Evolutionary conservation across 35 echinoderm and acorn worm species (phyloP).

Genomic region (Stichopus chloronotus): DNA sequence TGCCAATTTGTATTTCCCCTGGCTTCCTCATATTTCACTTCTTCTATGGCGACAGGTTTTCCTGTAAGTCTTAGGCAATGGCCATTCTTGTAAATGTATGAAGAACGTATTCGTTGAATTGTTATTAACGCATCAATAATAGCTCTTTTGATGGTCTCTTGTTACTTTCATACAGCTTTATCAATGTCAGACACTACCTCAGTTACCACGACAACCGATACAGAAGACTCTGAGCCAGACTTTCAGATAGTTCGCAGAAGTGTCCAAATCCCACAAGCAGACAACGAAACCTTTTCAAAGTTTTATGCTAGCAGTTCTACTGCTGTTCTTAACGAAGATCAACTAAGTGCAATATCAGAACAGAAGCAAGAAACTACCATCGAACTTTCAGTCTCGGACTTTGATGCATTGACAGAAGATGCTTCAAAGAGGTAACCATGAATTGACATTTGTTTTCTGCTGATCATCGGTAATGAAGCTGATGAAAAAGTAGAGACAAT

Average conservation of each 20-base stretch:
- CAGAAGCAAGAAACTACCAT: constrained; percentile 62
- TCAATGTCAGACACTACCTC: constrained; percentile 61
- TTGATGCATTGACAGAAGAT: constrained; percentile 87
- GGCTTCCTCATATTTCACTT: background rate
- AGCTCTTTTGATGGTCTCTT: too few relatives aligned
- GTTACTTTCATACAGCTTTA: background rate
- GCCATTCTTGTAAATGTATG: too few relatives aligned
- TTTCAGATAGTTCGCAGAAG: constrained; percentile 73
- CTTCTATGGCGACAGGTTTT: background rate
- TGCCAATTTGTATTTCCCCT: background rate
- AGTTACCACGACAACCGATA: constrained; percentile 68
- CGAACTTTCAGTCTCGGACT: constrained; percentile 83
- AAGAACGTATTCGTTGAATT: too few relatives aligned
- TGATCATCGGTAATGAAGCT: too few relatives aligned
- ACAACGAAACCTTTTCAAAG: constrained; percentile 85
- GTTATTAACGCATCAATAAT: too few relatives aligned
- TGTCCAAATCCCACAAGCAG: constrained; percentile 80
- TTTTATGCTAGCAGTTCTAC: constrained; percentile 84
- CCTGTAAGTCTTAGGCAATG: too few relatives aligned
- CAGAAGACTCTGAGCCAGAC: constrained; percentile 84
- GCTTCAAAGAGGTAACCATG: constrained; percentile 58
- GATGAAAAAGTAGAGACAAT: too few relatives aligned
- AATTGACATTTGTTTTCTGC: background rate
- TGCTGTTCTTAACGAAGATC: constrained; percentile 28
- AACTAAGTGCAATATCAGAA: constrained; percentile 59